phyloP scores from a whole-genome alignment of 2,888 invertebrate genomes.

The Hyposoter dolosus region DNA sequence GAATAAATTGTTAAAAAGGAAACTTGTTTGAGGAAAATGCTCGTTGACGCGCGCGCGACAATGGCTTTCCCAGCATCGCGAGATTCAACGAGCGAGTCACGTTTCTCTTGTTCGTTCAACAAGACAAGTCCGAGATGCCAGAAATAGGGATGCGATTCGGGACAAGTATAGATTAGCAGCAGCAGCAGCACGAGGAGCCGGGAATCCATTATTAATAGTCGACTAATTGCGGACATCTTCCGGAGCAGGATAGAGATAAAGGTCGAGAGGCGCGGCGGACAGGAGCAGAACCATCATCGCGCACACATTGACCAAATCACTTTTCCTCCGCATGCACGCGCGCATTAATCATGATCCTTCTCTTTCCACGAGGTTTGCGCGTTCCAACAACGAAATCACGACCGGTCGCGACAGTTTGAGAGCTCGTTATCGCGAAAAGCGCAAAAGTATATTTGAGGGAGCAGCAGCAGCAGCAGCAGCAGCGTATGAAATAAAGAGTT shows the following conservation, averaged over 20 bases:
- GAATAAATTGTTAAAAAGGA: neutral
- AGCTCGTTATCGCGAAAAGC: neutral
- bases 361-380: neutral
- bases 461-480: neutral
- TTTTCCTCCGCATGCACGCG: neutral
- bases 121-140: conserved; percentile 36
- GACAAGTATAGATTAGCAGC: neutral
- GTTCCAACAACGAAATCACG: neutral
- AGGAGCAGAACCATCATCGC: conserved; percentile 63
- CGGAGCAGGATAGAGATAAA: conserved; percentile 66
- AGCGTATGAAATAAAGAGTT: conserved; percentile 4
- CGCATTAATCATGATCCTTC: neutral
- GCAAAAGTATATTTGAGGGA: neutral
- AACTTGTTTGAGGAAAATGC: conserved; percentile 32
- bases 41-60: neutral
- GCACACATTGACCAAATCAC: conserved; percentile 16
- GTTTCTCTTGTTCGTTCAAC: conserved; percentile 10
- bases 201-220: conserved; percentile 80
- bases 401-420: too few relatives aligned
- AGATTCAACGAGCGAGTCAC: conserved; percentile 29
- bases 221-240: conserved; percentile 79
- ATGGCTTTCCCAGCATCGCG: conserved; percentile 39
- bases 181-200: conserved; percentile 43
- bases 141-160: conserved; percentile 28
- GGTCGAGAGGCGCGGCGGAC: conserved; percentile 46